phyloP scores from a whole-genome alignment of 2,797 vertebrate species.

The Pseudomugil gertrudae region DNA sequence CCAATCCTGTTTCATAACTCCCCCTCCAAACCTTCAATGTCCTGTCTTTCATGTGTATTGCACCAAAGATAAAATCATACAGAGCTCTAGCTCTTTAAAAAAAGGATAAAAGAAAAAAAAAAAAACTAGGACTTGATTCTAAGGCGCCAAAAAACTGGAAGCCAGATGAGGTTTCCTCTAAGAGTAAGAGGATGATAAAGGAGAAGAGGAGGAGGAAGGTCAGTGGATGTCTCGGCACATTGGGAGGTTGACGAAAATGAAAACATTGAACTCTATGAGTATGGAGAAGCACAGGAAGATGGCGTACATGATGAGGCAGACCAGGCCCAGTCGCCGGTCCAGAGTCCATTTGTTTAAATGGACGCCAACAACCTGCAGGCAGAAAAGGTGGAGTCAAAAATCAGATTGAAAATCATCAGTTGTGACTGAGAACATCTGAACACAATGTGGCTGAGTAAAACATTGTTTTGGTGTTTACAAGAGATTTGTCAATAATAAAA shows the following conservation, averaged over 20 bases:
- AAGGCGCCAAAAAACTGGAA: constrained; percentile 50
- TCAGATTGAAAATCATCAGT: no score
- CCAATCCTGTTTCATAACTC: constrained; percentile 9
- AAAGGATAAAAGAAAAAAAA: constrained; percentile 31
- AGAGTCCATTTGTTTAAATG: constrained; percentile 96
- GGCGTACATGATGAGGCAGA: constrained; percentile 88
- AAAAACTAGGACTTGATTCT: constrained; percentile 48
- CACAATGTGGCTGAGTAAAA: no score
- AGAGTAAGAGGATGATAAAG: constrained; percentile 13
- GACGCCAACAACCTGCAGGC: constrained; percentile 89
- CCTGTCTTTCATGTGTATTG: constrained; percentile 49
- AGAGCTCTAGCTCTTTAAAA: constrained; percentile 51
- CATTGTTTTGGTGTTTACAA: no score
- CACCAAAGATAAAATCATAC: constrained; percentile 67
- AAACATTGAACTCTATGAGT: constrained; percentile 97
- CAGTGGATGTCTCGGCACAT: constrained; percentile 90
- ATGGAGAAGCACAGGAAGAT: constrained; percentile 95
- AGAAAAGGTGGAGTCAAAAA: neutral
- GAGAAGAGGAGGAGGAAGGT: constrained; percentile 37
- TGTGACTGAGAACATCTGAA: no score
- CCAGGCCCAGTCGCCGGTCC: constrained; percentile 90
- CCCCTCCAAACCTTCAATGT: constrained; percentile 12
- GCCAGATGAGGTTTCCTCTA: constrained; percentile 52
- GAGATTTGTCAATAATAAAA: no score
- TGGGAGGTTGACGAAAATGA: constrained; percentile 96